Conservation (phyloP, 2,797 vertebrate species). For the Luscinia megarhynchos region DNA sequence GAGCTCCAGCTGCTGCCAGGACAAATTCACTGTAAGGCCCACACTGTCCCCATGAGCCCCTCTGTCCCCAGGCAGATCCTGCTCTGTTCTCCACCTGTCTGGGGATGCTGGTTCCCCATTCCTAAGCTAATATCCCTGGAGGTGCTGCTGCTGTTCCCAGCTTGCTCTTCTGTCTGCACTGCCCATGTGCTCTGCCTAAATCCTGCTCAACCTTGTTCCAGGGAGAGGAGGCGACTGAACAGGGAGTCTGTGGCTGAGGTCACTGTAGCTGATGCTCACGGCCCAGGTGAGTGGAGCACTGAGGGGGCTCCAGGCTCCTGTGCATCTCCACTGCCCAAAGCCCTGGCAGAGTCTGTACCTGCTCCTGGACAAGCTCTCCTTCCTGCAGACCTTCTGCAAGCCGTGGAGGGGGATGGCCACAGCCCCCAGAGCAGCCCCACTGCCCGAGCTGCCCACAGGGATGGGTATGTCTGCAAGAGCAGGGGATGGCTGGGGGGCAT, state of each 20-base stretch:
- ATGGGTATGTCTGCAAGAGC: background rate
- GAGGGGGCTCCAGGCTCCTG: background rate
- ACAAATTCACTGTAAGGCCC: slow-evolving; percentile 73
- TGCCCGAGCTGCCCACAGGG: background rate
- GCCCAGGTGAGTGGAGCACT: slow-evolving; percentile 74
- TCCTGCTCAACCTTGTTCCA: slow-evolving; percentile 68
- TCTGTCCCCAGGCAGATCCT: background rate
- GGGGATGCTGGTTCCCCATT: background rate
- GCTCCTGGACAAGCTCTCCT: background rate
- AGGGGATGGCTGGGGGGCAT: background rate
- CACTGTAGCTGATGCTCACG: slow-evolving; percentile 8
- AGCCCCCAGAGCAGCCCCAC: background rate
- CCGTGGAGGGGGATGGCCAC: background rate
- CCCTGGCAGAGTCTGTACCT: background rate
- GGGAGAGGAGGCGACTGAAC: slow-evolving; percentile 68
- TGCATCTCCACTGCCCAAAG: background rate
- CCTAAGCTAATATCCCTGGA: background rate
- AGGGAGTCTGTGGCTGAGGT: slow-evolving; percentile 37
- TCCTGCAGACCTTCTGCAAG: slow-evolving; percentile 41
- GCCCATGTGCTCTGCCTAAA: background rate
- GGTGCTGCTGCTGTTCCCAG: background rate
- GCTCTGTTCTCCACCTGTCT: background rate
- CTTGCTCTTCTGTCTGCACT: background rate
- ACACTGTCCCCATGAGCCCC: background rate
- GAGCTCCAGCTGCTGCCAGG: slow-evolving; percentile 72